Evolutionary conservation across 2,888 invertebrate species (phyloP), one percentile per base, ranked within the genome.

Genomic region (Machimus rusticus): DNA sequence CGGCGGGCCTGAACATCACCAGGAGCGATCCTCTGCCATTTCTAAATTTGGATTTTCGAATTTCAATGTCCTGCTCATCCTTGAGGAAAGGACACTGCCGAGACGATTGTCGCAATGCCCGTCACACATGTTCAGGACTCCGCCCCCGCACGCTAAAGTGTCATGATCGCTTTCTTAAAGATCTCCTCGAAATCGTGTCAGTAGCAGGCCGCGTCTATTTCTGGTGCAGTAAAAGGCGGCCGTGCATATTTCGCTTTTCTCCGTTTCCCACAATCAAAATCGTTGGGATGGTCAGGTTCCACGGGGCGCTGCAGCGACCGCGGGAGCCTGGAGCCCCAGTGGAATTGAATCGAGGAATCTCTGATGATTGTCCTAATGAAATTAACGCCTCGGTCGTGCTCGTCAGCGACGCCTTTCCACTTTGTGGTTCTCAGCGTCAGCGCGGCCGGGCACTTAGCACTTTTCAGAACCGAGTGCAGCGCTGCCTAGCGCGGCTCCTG

Each of bases 301-400:
- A 31, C 76, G n/a, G n/a, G 39, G 39, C 34, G 37, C 76, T 14
- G 39, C 16, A 34, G 2, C 39, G 34, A 3, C 76, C 37, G 39
- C 34, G 76, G 34, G 76, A 34, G 39, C 37, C 76, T 9, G 76
- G 28, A 66, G 19, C 51, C 23, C 51, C 39, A 34, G 55, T 34
- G 66, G 46, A 74, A 74, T 37, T 66, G 37, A 84, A 84, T 85
- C 78, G 86, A 86, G 88, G 87, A 88, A 88, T 88, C 87, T 88
- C 46, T 79, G 87, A 87, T 84, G 85, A 81, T 84, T 81, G 76
- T 88, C 87, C 89, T 87, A 87, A 88, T 89, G 89, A 89, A 89
- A 89, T 89, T 89, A 89, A 88, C 89, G 89, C 89, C 88, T 81
- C 31, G 55, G n/a, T 34, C 28, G 51, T 28, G 81, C 81, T 89